Evolutionary conservation across 2,797 vertebrate genomes (phyloP).

Genomic region (Taeniopygia guttata): DNA sequence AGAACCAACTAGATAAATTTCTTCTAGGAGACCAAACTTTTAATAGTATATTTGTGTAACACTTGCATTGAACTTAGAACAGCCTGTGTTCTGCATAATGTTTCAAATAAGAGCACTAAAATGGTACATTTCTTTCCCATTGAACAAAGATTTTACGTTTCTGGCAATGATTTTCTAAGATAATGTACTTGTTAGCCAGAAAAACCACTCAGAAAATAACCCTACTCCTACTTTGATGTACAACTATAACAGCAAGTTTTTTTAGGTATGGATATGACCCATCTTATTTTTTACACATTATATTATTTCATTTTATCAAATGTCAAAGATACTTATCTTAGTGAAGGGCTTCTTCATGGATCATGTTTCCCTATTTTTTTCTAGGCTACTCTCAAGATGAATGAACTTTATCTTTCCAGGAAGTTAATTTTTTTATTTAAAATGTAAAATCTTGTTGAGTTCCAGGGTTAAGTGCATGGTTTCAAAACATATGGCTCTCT

Average conservation of each 20-base stretch:
- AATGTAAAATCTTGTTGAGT: slow-evolving; percentile 45
- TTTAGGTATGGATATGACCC: background rate
- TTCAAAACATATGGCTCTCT: slow-evolving; percentile 58
- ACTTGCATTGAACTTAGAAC: background rate
- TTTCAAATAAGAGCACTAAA: slow-evolving; percentile 45
- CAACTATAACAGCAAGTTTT: background rate
- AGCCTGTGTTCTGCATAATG: background rate
- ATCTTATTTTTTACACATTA: background rate
- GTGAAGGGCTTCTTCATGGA: background rate
- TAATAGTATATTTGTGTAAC: background rate
- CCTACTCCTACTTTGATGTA: slow-evolving; percentile 45
- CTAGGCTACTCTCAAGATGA: background rate
- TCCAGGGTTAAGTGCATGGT: slow-evolving; percentile 20
- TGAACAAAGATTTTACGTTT: slow-evolving; percentile 44
- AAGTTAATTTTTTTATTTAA: slow-evolving; percentile 47
- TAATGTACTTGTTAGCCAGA: slow-evolving; percentile 44
- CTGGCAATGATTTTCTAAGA: slow-evolving; percentile 30
- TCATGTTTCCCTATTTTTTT: background rate
- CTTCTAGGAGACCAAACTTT: background rate
- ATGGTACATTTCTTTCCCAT: background rate
- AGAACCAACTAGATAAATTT: background rate
- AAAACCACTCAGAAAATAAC: slow-evolving; percentile 31
- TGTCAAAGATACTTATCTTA: slow-evolving; percentile 35
- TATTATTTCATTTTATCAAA: background rate
- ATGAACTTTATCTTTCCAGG: slow-evolving; percentile 44